Base-by-base conservation (phyloP, 2,888 invertebrate species). In the Mythimna pallens region DNA sequence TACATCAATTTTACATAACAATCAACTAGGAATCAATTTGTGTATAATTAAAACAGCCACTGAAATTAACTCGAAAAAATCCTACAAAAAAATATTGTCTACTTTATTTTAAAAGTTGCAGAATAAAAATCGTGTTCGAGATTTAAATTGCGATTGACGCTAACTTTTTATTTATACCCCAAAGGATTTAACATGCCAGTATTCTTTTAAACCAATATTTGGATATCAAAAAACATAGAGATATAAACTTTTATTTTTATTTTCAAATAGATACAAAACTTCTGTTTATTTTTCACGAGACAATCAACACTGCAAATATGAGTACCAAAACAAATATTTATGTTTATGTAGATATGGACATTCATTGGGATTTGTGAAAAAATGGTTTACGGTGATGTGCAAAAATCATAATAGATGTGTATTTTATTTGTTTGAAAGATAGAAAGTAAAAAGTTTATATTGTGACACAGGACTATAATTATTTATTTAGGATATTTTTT, bases 261-360 rank as follows among this genome's bases (percentile, higher is more conserved):
- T 62, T 59, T 14, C n/a, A n/a, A 25, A 14, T 25, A 25, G 9
- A 5, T n/a, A 20, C 58, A 78, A 73, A 78, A 68, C n/a, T 9
- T 70, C 64, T 62, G 74, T 83, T 82, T 76, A 52, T 52, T 80
- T 85, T 87, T 81, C 73, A 82, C 85, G 84, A 68, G 73, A 83
- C 89, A 90, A 91, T 91, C 89, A 90, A 87, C 89, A 80, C 66
- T 25, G 74, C 77, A 88, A 88, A 89, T 80, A 86, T 61, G 58
- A 59, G n/a, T 67, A 68, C 66, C 70, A 65, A 40, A 64, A 58
- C 36, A 79, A 80, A 84, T 78, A 76, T 79, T 71, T 69, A 54
- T 67, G 54, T 73, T 76, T 76, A 25, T 50, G 8, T 34, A 34
- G 57, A 43, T 12, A 20, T 17, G 30, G 59, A 47, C 63, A 6